Evolutionary conservation across 2,113 vertebrate species (phyloP).

Genomic region (Ovibos moschatus): DNA sequence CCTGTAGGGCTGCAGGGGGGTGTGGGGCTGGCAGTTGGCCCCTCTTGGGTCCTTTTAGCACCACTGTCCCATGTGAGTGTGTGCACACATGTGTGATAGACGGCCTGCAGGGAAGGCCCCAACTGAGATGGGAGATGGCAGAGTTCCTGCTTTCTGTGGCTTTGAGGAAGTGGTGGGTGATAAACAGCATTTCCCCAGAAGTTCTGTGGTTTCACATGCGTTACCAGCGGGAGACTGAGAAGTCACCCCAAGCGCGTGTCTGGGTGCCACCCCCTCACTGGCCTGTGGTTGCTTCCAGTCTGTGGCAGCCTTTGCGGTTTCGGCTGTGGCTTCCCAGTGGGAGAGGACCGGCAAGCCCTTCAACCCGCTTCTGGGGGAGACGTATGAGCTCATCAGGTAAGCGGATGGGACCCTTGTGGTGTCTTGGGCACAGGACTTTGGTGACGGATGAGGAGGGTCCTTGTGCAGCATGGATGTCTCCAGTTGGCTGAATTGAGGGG

Average conservation of each 20-base stretch:
- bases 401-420: background rate
- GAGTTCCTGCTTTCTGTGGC: background rate
- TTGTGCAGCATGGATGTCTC: background rate
- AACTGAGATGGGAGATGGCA: fast-evolving
- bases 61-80: fast-evolving
- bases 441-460: background rate
- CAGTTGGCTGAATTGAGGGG: background rate
- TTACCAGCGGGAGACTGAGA: background rate
- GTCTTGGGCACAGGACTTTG: background rate
- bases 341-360: conserved; percentile 98
- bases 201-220: background rate
- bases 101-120: fast-evolving
- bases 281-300: conserved; percentile 76
- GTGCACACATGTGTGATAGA: too few relatives aligned
- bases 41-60: background rate
- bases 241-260: fast-evolving
- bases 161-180: background rate
- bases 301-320: conserved; percentile 96
- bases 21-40: background rate
- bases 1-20: background rate
- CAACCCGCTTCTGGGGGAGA: conserved; percentile 96
- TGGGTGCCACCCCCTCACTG: fast-evolving
- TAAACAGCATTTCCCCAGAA: background rate
- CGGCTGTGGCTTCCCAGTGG: conserved; percentile 97
- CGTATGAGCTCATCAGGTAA: conserved; percentile 93